These are phyloP conservation scores for Leuctra nigra DNA, from an alignment of 2,888 invertebrate species.

Conservation along the genomic window DNA sequence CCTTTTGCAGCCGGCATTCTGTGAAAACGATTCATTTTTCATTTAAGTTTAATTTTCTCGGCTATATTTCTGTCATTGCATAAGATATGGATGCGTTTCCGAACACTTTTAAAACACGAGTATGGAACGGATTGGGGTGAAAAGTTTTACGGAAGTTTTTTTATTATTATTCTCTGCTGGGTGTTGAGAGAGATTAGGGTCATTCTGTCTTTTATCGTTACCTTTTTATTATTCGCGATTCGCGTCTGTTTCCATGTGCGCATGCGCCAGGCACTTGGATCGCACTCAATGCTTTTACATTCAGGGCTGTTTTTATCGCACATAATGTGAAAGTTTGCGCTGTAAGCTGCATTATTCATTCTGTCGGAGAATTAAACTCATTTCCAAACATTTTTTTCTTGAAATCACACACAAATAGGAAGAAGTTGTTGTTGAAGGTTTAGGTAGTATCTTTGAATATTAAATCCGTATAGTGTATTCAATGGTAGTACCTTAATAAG, in stretches of 20 bases:
- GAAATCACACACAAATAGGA: too few relatives aligned
- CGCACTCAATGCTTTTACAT: too few relatives aligned
- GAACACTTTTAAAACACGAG: slow-evolving; percentile 7
- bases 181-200: neutral
- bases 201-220: neutral
- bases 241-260: too few relatives aligned
- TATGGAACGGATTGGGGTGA: neutral
- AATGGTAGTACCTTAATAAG: too few relatives aligned
- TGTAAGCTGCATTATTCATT: too few relatives aligned
- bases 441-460: too few relatives aligned
- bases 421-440: too few relatives aligned
- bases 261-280: too few relatives aligned
- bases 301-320: too few relatives aligned
- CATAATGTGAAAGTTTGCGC: too few relatives aligned
- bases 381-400: neutral
- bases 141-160: slow-evolving; percentile 3
- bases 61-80: slow-evolving; percentile 25
- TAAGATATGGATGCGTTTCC: slow-evolving; percentile 24
- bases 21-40: slow-evolving; percentile 24
- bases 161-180: slow-evolving; percentile 3
- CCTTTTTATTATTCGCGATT: neutral
- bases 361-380: too few relatives aligned
- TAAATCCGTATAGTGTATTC: too few relatives aligned
- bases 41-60: slow-evolving; percentile 26
- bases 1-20: slow-evolving; percentile 2